Conservation (phyloP, 2,113 vertebrate species). For the Amblyornis subalaris region DNA sequence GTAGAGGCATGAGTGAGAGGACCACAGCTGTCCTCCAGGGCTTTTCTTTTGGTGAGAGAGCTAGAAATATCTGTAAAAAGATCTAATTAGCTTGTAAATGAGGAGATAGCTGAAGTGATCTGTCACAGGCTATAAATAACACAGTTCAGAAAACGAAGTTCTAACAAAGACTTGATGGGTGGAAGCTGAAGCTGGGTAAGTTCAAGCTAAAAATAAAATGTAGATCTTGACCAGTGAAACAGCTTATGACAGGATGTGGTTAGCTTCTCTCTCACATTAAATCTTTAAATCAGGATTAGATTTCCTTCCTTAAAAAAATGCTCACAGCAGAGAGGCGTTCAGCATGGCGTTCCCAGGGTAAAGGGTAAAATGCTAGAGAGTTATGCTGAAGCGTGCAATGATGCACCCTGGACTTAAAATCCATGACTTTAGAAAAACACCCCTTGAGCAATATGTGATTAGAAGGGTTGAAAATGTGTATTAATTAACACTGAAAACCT, state of each 20-base stretch:
- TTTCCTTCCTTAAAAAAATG: neutral
- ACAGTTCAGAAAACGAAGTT: neutral
- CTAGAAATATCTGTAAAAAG: neutral
- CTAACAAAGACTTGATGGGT: neutral
- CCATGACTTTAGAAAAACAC: neutral
- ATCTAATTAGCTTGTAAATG: conserved; percentile 7
- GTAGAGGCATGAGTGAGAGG: neutral
- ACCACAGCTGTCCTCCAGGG: neutral
- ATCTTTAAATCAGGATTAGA: conserved; percentile 13
- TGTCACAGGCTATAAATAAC: neutral
- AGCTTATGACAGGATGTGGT: neutral
- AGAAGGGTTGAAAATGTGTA: neutral
- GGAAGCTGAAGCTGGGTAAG: neutral
- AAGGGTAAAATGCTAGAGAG: neutral
- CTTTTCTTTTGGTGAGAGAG: neutral
- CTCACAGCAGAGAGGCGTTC: neutral
- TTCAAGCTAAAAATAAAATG: neutral
- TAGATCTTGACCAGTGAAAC: conserved; percentile 7
- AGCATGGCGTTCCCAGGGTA: neutral
- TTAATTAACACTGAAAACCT: conserved; percentile 28
- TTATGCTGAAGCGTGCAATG: neutral
- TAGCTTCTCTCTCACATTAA: neutral
- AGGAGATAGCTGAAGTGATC: neutral
- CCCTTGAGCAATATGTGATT: conserved; percentile 23
- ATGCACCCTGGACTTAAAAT: neutral